A percentile compares a stretch with the other conserved stretches of the same genome.
phyloP scores from a whole-genome alignment of 2,113 vertebrate genomes.

The Gallinago paraguaiae region DNA sequence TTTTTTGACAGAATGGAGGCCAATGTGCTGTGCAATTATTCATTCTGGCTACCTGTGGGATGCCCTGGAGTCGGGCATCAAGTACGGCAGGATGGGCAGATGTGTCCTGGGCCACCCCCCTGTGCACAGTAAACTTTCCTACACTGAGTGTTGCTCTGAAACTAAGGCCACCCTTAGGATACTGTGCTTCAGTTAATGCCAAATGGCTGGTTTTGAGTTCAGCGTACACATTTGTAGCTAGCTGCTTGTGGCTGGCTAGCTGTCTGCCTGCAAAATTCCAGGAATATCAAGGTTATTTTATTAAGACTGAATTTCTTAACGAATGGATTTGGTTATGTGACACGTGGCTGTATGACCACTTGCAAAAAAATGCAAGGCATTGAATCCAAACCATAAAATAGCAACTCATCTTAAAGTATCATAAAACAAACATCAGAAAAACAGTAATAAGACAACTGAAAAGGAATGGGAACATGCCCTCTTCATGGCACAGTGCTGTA shows the following conservation, averaged over 20 bases:
- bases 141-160: neutral
- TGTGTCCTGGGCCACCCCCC: neutral
- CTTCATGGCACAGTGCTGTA: neutral
- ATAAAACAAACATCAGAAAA: neutral
- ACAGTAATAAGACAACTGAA: neutral
- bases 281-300: neutral
- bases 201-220: neutral
- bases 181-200: neutral
- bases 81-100: neutral
- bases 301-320: neutral
- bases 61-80: neutral
- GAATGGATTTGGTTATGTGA: neutral
- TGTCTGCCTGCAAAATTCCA: neutral
- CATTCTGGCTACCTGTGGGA: neutral
- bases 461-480: neutral
- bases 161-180: neutral
- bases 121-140: neutral
- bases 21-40: neutral
- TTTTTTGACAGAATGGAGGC: neutral
- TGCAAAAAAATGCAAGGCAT: neutral
- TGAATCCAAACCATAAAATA: neutral
- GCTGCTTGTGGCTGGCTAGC: neutral
- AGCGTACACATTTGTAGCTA: neutral
- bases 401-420: neutral
- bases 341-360: accelerated